These are phyloP conservation scores for Apistogramma diplotaenia DNA, from an alignment of 2,113 vertebrate species.

Conservation along the genomic window DNA sequence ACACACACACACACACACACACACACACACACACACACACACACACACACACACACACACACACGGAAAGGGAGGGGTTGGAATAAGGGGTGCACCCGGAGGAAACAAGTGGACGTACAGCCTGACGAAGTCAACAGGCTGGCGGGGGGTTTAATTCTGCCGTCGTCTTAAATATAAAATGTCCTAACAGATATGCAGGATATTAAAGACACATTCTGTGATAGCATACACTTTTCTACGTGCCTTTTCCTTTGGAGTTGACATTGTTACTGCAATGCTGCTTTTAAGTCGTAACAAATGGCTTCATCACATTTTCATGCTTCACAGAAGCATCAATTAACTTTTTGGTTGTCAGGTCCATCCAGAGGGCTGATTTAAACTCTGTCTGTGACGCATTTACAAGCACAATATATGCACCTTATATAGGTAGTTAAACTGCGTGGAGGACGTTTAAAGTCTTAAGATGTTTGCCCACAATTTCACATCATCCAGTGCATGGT, in stretches of 20 bases:
- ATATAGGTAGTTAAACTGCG: too few relatives aligned
- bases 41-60: neutral
- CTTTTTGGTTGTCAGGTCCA: neutral
- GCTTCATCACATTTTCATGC: neutral
- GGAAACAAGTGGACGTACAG: constrained; percentile 16
- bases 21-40: neutral
- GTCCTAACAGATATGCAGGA: neutral
- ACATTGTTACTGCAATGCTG: neutral
- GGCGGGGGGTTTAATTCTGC: neutral
- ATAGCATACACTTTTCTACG: neutral
- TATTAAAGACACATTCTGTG: neutral
- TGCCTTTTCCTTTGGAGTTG: neutral
- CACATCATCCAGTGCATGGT: too few relatives aligned
- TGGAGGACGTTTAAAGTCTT: too few relatives aligned
- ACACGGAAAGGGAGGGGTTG: neutral
- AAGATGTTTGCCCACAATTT: too few relatives aligned
- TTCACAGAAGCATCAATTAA: neutral
- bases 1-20: neutral
- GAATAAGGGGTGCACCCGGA: neutral
- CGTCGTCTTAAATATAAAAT: neutral
- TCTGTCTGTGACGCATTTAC: too few relatives aligned
- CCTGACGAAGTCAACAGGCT: constrained; percentile 30
- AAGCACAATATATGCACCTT: too few relatives aligned
- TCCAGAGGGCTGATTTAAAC: neutral
- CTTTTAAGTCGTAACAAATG: neutral